These are phyloP conservation scores for Sebastes hubbsi DNA, from an alignment of 2,797 vertebrate genomes.

Conservation along the genomic window DNA sequence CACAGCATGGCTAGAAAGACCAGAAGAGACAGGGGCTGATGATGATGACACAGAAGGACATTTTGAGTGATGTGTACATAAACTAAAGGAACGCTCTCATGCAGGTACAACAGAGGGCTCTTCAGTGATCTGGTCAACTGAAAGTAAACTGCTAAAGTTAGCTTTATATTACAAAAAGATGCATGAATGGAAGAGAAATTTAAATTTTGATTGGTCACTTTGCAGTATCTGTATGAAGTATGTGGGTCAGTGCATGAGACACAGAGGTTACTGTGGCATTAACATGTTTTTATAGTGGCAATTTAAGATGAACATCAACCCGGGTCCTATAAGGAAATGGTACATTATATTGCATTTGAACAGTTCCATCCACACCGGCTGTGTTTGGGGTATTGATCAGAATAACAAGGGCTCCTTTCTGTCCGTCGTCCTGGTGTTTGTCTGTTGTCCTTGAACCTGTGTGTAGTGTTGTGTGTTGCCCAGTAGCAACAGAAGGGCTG, in stretches of 20 bases:
- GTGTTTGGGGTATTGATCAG: background rate
- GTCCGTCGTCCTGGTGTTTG: conserved; percentile 1
- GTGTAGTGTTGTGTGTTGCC: conserved; percentile 45
- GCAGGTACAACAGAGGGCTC: background rate
- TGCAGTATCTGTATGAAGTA: background rate
- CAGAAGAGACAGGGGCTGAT: background rate
- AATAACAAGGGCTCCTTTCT: background rate
- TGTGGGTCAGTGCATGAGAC: background rate
- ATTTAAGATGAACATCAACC: background rate
- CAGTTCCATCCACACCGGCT: background rate
- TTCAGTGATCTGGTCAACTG: background rate
- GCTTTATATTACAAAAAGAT: background rate
- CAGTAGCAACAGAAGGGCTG: conserved; percentile 7
- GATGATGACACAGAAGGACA: background rate
- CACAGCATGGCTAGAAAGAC: background rate
- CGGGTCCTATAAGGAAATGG: background rate
- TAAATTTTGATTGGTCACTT: background rate
- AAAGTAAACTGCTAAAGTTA: background rate
- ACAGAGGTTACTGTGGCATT: background rate
- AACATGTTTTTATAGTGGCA: background rate
- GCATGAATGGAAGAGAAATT: background rate
- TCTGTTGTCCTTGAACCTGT: conserved; percentile 32
- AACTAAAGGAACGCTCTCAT: background rate
- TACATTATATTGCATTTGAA: background rate
- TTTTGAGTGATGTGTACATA: background rate